Evolutionary conservation across 2,888 invertebrate genomes (phyloP), one percentile per base, ranked within the genome.

Genomic region (Ophioninae sp.): DNA sequence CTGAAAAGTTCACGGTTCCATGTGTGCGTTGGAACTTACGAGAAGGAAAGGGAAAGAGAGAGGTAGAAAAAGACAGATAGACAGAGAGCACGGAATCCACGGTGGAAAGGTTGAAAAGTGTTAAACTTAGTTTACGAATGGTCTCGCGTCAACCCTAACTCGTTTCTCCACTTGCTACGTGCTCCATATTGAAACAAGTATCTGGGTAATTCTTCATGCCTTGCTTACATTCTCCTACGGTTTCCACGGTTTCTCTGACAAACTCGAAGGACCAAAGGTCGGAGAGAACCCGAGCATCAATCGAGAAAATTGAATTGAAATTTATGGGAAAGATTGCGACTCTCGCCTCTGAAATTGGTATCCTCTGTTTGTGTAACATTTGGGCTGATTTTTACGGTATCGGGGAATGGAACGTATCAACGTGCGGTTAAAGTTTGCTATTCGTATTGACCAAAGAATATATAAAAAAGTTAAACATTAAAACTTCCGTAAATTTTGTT

Each of bases 131-230:
- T 61, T 59, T 13, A 30, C 37, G 61, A 80, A 83, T 59, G 80
- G 64, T 81, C 44, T 65, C 51, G 51, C 39, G 73, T 74, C 77
- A 78, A 81, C 10, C 56, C 74, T 71, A 74, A 81, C 75, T 79
- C 74, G 75, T 72, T 41, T 41, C 64, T 65, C 23, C 71, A 79
- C 22, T 61, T 59, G 74, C 23, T 61, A 67, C 79, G 56, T 67
- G 61, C 20, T 63, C 41, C 20, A 30, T 56, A 71, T 78, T 64
- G 81, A 81, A 75, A 78, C 67, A 71, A 74, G 79, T 75, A 63
- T 71, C 65, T 51, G 51, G 51, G 73, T 83, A 77, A 81, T 83
- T 81, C 56, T 71, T 78, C 59, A n/a, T 69, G 65, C 44, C 56
- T 37, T 39, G 41, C 41, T 9, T n/a, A 65, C 23, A 39, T 65